Conservation (phyloP, 2,797 vertebrate genomes). For the Pyrrhura leucotis region DNA sequence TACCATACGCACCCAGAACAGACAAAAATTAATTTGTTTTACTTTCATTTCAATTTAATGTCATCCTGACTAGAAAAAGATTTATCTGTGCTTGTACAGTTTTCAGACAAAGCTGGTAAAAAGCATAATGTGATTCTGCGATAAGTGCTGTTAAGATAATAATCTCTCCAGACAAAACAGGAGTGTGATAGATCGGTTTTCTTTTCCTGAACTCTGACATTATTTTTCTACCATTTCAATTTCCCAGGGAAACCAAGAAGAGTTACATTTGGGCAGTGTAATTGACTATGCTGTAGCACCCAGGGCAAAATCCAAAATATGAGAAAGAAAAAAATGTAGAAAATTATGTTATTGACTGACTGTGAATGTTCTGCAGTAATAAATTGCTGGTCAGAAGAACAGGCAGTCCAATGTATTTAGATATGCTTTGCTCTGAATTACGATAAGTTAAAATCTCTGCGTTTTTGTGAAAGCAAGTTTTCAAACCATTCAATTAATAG, state of each 20-base stretch:
- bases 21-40: conserved; percentile 10
- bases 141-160: conserved; percentile 54
- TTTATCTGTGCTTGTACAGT: conserved; percentile 18
- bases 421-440: background rate
- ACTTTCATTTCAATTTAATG: conserved; percentile 14
- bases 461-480: background rate
- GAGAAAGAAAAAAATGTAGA: background rate
- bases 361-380: background rate
- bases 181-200: conserved; percentile 39
- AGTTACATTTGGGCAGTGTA: conserved; percentile 30
- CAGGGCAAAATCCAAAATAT: conserved; percentile 36
- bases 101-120: conserved; percentile 33
- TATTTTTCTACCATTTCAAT: conserved; percentile 58
- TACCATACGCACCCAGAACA: background rate
- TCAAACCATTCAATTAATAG: background rate
- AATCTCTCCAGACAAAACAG: conserved; percentile 31
- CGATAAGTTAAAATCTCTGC: background rate
- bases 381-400: conserved; percentile 18
- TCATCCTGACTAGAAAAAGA: background rate
- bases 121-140: conserved; percentile 24
- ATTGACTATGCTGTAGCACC: conserved; percentile 50
- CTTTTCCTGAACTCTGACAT: conserved; percentile 53
- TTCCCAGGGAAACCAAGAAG: conserved; percentile 43
- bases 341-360: conserved; percentile 42
- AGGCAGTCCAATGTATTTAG: background rate